Percentiles rank a stretch among this genome's conserved stretches.
These are phyloP conservation scores for Microchirus variegatus DNA, from an alignment of 2,797 vertebrate species.

Conservation along the genomic window DNA sequence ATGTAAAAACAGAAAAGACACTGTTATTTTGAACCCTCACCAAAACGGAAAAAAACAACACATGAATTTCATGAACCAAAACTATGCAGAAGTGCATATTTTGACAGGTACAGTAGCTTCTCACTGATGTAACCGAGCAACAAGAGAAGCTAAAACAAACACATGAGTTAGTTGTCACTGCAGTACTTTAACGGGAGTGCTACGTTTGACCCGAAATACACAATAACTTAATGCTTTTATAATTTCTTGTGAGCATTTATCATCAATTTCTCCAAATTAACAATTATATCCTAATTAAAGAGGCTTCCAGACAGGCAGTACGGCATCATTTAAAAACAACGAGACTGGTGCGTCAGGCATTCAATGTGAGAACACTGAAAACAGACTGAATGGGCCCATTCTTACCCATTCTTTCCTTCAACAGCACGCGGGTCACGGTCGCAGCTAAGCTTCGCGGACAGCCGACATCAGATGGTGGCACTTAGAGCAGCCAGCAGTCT, in stretches of 20 bases:
- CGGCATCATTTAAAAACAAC: conserved; percentile 58
- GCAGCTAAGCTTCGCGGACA: conserved; percentile 18
- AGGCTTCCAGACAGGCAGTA: conserved; percentile 40
- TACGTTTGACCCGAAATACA: conserved; percentile 27
- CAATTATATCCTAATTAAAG: conserved; percentile 27
- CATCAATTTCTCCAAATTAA: conserved; percentile 35
- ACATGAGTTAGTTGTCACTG: conserved; percentile 71
- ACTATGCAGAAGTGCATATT: conserved; percentile 87
- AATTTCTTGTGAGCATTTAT: conserved; percentile 18
- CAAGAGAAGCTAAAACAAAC: conserved; percentile 22
- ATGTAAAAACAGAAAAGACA: conserved; percentile 14
- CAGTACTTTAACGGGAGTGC: conserved; percentile 9
- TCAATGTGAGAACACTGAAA: conserved; percentile 34
- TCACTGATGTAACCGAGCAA: conserved; percentile 45
- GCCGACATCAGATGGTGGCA: conserved; percentile 28
- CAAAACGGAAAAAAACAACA: conserved; percentile 23
- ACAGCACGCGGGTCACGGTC: conserved; percentile 20
- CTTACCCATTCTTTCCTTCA: conserved; percentile 55
- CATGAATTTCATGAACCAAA: conserved; percentile 68
- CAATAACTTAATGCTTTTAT: conserved; percentile 24
- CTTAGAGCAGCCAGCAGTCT: conserved; percentile 44
- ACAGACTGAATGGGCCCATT: conserved; percentile 59
- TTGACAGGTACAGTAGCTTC: conserved; percentile 48
- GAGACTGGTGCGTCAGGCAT: conserved; percentile 21
- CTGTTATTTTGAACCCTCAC: neutral